phyloP scores from a whole-genome alignment of 1,140 invertebrate genomes.

The Helicorthomorpha holstii region DNA sequence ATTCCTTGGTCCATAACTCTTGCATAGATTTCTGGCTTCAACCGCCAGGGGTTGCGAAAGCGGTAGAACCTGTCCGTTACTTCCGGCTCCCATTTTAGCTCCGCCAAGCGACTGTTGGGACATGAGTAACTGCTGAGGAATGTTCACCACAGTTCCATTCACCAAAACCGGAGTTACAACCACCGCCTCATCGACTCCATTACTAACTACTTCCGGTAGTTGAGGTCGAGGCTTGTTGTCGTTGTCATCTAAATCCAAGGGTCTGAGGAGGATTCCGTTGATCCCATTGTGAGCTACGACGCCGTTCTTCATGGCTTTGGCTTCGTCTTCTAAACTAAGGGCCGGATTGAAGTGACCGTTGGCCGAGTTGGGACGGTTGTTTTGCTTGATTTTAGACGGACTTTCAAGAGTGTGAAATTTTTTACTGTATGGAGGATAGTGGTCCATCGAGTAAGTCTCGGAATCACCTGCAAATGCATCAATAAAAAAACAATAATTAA shows the following conservation, averaged over 20 bases:
- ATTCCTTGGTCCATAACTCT: slow-evolving; percentile 67
- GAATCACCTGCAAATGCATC: neutral
- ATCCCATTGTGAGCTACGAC: neutral
- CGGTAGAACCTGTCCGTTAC: too few species aligned
- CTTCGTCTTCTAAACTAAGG: neutral
- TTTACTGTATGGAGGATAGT: neutral
- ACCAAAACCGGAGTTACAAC: neutral
- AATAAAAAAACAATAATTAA: neutral
- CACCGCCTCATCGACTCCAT: neutral
- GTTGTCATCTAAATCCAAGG: neutral
- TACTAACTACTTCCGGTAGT: neutral
- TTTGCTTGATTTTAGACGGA: neutral
- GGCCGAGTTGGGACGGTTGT: neutral
- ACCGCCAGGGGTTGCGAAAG: neutral
- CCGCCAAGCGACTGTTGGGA: neutral
- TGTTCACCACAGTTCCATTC: neutral
- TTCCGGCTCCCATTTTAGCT: neutral
- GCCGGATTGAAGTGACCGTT: too few species aligned
- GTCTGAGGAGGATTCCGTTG: neutral
- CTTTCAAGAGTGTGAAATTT: neutral
- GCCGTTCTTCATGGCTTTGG: neutral
- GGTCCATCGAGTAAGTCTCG: neutral
- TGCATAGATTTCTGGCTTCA: slow-evolving; percentile 44
- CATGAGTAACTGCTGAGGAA: neutral
- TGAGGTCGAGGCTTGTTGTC: too few species aligned